Evolutionary conservation across 1,140 invertebrate genomes (phyloP).

Genomic region (Alviniconcha marisindica): DNA sequence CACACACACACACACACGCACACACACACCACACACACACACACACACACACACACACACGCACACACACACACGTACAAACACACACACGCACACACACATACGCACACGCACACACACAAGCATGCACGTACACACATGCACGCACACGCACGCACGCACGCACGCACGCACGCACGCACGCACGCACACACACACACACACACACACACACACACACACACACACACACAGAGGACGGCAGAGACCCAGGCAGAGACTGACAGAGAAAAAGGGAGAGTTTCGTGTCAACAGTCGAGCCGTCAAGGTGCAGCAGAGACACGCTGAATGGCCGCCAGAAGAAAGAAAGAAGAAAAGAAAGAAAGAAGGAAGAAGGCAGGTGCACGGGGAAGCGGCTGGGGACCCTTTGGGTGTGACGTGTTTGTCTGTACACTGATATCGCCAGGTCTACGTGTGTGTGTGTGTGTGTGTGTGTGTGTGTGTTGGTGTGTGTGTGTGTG

Average conservation of each 20-base stretch:
- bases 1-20: not conserved
- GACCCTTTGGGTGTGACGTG: not conserved
- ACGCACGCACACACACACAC: not conserved
- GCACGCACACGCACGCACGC: not conserved
- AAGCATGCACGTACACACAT: not conserved
- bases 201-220: not conserved
- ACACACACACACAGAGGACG: not conserved
- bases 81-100: slow-evolving; percentile 9
- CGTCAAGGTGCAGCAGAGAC: not conserved
- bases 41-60: not conserved
- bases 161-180: slow-evolving; percentile 3
- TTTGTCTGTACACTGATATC: not conserved
- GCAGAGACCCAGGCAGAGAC: not conserved
- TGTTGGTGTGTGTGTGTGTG: not conserved
- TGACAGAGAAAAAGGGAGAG: not conserved
- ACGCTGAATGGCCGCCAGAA: not conserved
- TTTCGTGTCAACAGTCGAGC: no score
- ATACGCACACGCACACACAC: slow-evolving; percentile 2
- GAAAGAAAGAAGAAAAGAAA: not conserved
- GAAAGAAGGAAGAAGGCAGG: not conserved
- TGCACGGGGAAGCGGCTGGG: not conserved
- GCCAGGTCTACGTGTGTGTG: not conserved
- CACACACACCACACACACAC: not conserved
- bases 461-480: slow-evolving; percentile 17
- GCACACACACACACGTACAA: slow-evolving; percentile 7